A percentile compares a stretch with the other conserved stretches of the same genome.
Evolutionary conservation across 2,888 invertebrate species (phyloP).

Genomic region (Mythimna albipuncta): DNA sequence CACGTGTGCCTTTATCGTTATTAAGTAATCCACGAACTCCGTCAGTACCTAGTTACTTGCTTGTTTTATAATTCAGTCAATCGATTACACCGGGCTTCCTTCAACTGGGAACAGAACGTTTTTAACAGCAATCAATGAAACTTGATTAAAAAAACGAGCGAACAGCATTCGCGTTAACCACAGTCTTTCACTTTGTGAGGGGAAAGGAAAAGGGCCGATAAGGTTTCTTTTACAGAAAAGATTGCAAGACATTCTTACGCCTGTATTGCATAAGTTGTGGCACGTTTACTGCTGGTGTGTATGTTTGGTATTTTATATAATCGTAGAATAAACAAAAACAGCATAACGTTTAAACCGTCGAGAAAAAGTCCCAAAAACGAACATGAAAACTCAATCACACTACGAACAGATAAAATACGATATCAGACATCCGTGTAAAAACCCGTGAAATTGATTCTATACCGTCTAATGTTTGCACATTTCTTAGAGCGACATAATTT

Average conservation of each 20-base stretch:
- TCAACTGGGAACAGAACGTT: conserved; percentile 3
- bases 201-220: conserved; percentile 5
- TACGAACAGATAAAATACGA: neutral
- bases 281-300: neutral
- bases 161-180: neutral
- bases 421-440: conserved; percentile 1
- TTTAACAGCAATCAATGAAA: conserved; percentile 13
- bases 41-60: conserved; percentile 17
- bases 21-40: conserved; percentile 42
- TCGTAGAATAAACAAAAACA: neutral
- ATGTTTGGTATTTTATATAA: neutral
- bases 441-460: neutral
- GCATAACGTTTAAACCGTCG: neutral
- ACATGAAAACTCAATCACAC: neutral
- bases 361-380: neutral
- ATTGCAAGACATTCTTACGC: conserved; percentile 5
- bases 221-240: conserved; percentile 4
- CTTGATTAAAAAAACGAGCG: conserved; percentile 16
- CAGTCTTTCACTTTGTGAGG: neutral
- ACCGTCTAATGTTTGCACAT: neutral
- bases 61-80: conserved; percentile 40
- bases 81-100: conserved; percentile 27
- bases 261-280: conserved; percentile 6
- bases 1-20: conserved; percentile 34
- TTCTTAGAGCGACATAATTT: conserved; percentile 42